Evolutionary conservation across 1,140 invertebrate genomes (phyloP).

Genomic region (Cryptotermes secundus): DNA sequence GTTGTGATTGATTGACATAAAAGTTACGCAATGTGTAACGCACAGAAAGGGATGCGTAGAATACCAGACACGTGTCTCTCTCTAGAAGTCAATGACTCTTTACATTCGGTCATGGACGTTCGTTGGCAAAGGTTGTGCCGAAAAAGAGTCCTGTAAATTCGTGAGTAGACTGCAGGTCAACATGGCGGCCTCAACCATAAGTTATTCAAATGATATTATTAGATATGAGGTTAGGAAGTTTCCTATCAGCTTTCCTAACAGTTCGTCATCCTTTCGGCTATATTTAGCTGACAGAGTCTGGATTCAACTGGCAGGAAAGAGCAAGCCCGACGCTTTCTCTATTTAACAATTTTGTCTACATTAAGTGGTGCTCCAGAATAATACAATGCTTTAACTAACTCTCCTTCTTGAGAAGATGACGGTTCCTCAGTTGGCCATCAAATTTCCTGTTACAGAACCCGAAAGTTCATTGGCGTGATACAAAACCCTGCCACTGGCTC

Average conservation of each 20-base stretch:
- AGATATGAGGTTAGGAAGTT: constrained; percentile 23
- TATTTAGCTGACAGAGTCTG: not conserved
- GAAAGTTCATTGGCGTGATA: too few relatives aligned
- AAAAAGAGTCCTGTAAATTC: not conserved
- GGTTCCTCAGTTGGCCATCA: too few relatives aligned
- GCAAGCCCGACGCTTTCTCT: not conserved
- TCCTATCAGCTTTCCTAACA: constrained; percentile 12
- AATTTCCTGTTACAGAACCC: too few relatives aligned
- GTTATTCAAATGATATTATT: constrained; percentile 26
- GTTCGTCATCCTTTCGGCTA: not conserved
- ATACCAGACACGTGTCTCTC: not conserved
- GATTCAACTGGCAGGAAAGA: not conserved
- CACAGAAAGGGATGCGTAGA: not conserved
- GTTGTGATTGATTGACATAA: not conserved
- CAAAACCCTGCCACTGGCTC: too few relatives aligned
- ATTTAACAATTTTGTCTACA: too few relatives aligned
- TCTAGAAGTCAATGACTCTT: constrained; percentile 10
- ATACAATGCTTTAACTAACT: too few relatives aligned
- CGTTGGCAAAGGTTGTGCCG: constrained; percentile 29
- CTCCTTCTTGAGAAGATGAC: too few relatives aligned
- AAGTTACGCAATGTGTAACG: constrained; percentile 1
- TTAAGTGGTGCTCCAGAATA: too few relatives aligned
- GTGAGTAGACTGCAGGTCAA: not conserved
- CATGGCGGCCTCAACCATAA: constrained; percentile 25
- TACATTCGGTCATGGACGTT: constrained; percentile 29